Evolutionary conservation across 1,140 invertebrate species (phyloP).

Genomic region (Zaprionus lachaisei): DNA sequence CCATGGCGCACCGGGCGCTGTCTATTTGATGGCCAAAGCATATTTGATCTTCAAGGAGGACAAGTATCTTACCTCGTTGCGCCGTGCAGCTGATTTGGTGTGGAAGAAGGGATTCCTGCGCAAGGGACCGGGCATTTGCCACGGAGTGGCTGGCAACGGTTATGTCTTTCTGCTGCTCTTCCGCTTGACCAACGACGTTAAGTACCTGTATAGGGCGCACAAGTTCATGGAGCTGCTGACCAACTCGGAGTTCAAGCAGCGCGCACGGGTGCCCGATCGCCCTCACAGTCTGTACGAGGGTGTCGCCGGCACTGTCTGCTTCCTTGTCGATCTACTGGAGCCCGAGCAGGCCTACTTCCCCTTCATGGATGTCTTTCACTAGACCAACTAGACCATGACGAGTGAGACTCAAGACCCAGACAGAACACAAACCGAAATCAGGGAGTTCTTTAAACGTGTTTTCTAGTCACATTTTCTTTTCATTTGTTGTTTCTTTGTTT

Average conservation of each 20-base stretch:
- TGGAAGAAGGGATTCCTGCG: constrained; percentile 92
- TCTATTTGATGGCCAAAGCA: constrained; percentile 93
- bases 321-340: constrained; percentile 90
- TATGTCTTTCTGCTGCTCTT: constrained; percentile 94
- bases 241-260: constrained; percentile 87
- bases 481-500: constrained; percentile 13
- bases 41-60: constrained; percentile 90
- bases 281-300: constrained; percentile 95
- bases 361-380: constrained; percentile 91
- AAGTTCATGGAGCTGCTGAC: constrained; percentile 92
- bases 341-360: constrained; percentile 93
- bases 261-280: constrained; percentile 91
- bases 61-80: constrained; percentile 89
- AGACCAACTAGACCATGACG: constrained; percentile 52
- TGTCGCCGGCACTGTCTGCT: constrained; percentile 93
- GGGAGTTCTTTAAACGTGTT: constrained; percentile 40
- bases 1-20: constrained; percentile 92
- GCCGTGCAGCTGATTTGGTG: constrained; percentile 89
- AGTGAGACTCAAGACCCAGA: not conserved
- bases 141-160: constrained; percentile 93
- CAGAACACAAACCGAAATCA: constrained; percentile 36
- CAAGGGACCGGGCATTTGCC: constrained; percentile 94
- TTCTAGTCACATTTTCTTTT: constrained; percentile 56
- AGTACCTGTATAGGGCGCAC: constrained; percentile 90
- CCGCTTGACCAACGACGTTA: constrained; percentile 89